A percentile compares a stretch with the other conserved stretches of the same genome.
Evolutionary conservation across 1,140 invertebrate species (phyloP).

Genomic region (Pomacea maculata): DNA sequence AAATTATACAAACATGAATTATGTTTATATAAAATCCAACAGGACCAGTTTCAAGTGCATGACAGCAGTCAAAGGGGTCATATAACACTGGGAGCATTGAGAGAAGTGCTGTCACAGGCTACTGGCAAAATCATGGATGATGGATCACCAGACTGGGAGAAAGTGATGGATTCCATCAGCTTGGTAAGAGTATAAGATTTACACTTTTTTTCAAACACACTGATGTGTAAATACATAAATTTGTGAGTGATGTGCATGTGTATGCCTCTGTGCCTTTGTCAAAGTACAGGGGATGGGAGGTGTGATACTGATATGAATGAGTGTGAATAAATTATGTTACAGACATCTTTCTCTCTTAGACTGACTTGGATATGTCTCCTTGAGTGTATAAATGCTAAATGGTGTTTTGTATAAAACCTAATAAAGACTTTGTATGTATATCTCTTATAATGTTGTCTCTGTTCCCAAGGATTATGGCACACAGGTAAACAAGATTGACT

Average conservation of each 20-base stretch:
- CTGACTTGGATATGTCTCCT: neutral
- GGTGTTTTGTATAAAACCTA: neutral
- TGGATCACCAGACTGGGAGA: constrained; percentile 34
- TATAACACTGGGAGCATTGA: constrained; percentile 42
- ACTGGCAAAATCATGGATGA: constrained; percentile 27
- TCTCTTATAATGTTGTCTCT: constrained; percentile 2
- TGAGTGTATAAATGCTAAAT: neutral
- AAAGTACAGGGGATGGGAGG: too few species aligned
- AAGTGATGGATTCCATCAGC: constrained; percentile 37
- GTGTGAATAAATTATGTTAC: too few species aligned
- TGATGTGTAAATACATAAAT: too few species aligned
- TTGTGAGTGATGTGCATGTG: too few species aligned
- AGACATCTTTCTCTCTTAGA: neutral
- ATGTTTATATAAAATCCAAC: constrained; percentile 18
- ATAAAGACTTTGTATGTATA: neutral
- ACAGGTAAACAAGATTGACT: constrained; percentile 47
- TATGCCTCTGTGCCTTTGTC: too few species aligned
- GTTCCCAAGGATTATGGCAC: constrained; percentile 43
- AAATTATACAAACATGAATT: constrained; percentile 13
- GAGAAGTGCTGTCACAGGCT: constrained; percentile 37
- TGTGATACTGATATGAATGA: too few species aligned
- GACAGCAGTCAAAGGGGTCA: constrained; percentile 44
- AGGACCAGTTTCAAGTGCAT: constrained; percentile 53
- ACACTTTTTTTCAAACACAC: too few species aligned
- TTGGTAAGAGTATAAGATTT: constrained; percentile 29